These are phyloP conservation scores for Percopsis transmontana DNA, from an alignment of 2,113 vertebrate species.

Conservation along the genomic window DNA sequence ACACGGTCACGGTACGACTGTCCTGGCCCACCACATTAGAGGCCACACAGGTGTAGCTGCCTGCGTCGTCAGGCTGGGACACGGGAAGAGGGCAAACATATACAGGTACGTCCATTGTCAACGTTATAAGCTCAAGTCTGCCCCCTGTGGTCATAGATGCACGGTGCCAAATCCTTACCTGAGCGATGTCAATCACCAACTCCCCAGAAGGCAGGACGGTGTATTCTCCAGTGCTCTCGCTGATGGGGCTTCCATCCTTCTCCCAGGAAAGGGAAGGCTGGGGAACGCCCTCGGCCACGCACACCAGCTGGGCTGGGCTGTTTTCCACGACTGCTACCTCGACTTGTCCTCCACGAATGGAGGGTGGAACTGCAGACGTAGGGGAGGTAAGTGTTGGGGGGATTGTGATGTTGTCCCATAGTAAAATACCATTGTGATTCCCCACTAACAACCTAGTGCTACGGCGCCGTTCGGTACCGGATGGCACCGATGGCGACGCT, in stretches of 20 bases:
- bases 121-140: too few relatives aligned
- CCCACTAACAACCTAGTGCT: too few relatives aligned
- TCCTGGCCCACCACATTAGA: conserved; percentile 86
- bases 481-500: too few relatives aligned
- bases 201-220: conserved; percentile 83
- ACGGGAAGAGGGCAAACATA: background rate
- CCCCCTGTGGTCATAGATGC: too few relatives aligned
- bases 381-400: background rate
- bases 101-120: too few relatives aligned
- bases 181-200: conserved; percentile 83
- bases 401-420: background rate
- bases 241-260: conserved; percentile 76
- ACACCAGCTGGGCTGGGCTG: conserved; percentile 80
- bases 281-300: conserved; percentile 87
- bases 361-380: conserved; percentile 83
- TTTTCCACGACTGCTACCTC: conserved; percentile 79
- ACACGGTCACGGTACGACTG: conserved; percentile 74
- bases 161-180: conserved; percentile 80
- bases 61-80: conserved; percentile 85
- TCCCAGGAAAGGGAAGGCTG: conserved; percentile 85
- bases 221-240: conserved; percentile 78
- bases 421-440: too few relatives aligned
- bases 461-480: too few relatives aligned
- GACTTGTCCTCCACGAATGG: conserved; percentile 74
- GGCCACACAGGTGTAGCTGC: conserved; percentile 88